These are phyloP conservation scores for Sphaerophoria taeniata DNA, from an alignment of 2,888 invertebrate genomes.

Conservation along the genomic window DNA sequence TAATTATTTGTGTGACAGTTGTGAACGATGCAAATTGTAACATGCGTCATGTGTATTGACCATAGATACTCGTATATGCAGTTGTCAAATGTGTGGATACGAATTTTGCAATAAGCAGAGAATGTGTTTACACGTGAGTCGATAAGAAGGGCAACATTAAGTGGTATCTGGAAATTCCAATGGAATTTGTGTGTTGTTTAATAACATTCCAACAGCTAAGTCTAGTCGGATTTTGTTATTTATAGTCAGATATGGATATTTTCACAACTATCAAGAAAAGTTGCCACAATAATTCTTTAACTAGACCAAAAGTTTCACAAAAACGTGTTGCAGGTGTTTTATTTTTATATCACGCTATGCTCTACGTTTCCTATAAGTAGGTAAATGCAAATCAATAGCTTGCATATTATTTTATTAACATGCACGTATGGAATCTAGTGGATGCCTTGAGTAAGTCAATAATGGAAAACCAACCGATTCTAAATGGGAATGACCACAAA, in stretches of 20 bases:
- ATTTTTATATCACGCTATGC: neutral
- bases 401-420: slow-evolving; percentile 57
- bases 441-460: slow-evolving; percentile 54
- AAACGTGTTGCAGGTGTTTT: slow-evolving; percentile 63
- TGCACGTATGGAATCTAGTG: slow-evolving; percentile 36
- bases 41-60: slow-evolving; percentile 35
- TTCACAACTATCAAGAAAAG: neutral
- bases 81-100: neutral
- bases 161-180: neutral
- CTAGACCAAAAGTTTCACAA: slow-evolving; percentile 43
- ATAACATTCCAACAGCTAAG: slow-evolving; percentile 22
- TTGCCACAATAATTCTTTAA: slow-evolving; percentile 35
- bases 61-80: neutral
- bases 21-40: slow-evolving; percentile 43
- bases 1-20: slow-evolving; percentile 36
- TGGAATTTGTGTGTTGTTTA: slow-evolving; percentile 30
- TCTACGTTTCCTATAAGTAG: slow-evolving; percentile 61
- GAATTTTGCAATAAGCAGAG: neutral
- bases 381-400: slow-evolving; percentile 60
- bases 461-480: slow-evolving; percentile 48
- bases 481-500: slow-evolving; percentile 25
- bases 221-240: slow-evolving; percentile 14
- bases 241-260: slow-evolving; percentile 12
- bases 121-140: slow-evolving; percentile 29
- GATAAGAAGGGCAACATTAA: slow-evolving; percentile 13